A percentile compares a stretch with the other conserved stretches of the same genome.
Evolutionary conservation across 2,113 vertebrate species (phyloP).

Genomic region (Channa argus): DNA sequence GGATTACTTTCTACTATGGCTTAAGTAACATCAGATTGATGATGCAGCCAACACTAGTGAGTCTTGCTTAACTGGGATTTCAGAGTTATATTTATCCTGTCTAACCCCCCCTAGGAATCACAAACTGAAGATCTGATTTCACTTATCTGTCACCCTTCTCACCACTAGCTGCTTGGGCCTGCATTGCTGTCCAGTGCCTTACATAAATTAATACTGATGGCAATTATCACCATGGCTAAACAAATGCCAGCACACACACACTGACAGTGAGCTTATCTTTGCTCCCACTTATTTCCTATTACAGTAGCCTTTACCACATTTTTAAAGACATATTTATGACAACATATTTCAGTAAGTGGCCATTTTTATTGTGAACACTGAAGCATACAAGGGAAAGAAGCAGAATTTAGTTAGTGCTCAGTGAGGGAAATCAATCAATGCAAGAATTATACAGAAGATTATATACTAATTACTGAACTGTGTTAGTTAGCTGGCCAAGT

Average conservation of each 20-base stretch:
- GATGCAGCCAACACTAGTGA: constrained; percentile 10
- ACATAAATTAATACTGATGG: constrained; percentile 14
- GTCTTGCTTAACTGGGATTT: constrained; percentile 64
- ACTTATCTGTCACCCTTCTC: constrained; percentile 64
- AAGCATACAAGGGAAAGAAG: constrained; percentile 16
- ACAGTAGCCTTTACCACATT: background rate
- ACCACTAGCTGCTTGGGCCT: constrained; percentile 14
- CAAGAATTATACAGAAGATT: constrained; percentile 19
- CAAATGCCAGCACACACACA: constrained; percentile 7
- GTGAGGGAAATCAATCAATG: constrained; percentile 16
- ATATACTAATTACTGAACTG: constrained; percentile 14
- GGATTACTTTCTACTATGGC: constrained; percentile 5
- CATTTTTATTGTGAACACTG: constrained; percentile 63
- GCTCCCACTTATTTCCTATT: constrained; percentile 1
- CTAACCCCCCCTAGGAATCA: constrained; percentile 66
- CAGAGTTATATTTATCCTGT: constrained; percentile 75
- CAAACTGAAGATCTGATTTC: constrained; percentile 78
- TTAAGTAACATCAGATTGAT: constrained; percentile 42
- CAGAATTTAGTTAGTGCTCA: constrained; percentile 19
- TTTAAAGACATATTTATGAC: constrained; percentile 6
- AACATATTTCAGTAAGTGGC: constrained; percentile 25
- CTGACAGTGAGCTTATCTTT: background rate
- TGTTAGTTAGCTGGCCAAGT: constrained; percentile 27
- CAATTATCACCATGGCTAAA: constrained; percentile 11
- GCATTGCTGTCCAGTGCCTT: background rate